Evolutionary conservation across 2,797 vertebrate genomes (phyloP), one percentile per base, ranked within the genome.

Genomic region (Aeoliscus strigatus): DNA sequence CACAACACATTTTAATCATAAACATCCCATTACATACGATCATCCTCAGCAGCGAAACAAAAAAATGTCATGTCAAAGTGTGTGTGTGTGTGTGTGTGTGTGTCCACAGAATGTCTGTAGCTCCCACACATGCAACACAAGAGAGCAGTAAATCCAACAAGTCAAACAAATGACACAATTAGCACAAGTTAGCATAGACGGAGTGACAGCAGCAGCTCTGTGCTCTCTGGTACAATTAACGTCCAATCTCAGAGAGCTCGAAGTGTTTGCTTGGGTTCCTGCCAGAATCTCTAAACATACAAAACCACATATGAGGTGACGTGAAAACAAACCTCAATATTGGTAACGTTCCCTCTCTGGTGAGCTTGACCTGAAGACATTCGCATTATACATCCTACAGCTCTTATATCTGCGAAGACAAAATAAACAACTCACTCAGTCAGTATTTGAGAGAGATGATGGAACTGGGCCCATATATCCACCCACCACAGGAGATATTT

Each of bases 341-440:
- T 41, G 37, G 27, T 33, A 31, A 37, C 52, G 31, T 15, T 39
- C 18, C 15, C 24, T 43, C 7, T 10, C 6, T n/a, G n/a, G n/a
- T n/a, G n/a, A n/a, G n/a, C n/a, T n/a, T n/a, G n/a, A n/a, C 4
- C 24, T 27, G 10, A 28, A 50, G 6, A 37, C 9, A 24, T 14
- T 15, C 7, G 31, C 39, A 2, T 32, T 4, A 26, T 0, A 15
- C 13, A 14, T 15, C 12, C 5, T 2, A 13, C 1, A 29, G 24
- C 6, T 14, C n/a, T n/a, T n/a, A n/a, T n/a, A n/a, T n/a, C n/a
- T n/a, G n/a, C n/a, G n/a, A n/a, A n/a, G n/a, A 42, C 42, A 26
- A 17, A 63, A 51, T 47, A 32, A 52, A 63, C 4, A 79, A 86
- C 86, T 88, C 76, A 89, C 85, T 71, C 77, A 51, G 70, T 77